Evolutionary conservation across 2,888 invertebrate species (phyloP), one percentile per base, ranked within the genome.

Genomic region (Augochlorella aurata): DNA sequence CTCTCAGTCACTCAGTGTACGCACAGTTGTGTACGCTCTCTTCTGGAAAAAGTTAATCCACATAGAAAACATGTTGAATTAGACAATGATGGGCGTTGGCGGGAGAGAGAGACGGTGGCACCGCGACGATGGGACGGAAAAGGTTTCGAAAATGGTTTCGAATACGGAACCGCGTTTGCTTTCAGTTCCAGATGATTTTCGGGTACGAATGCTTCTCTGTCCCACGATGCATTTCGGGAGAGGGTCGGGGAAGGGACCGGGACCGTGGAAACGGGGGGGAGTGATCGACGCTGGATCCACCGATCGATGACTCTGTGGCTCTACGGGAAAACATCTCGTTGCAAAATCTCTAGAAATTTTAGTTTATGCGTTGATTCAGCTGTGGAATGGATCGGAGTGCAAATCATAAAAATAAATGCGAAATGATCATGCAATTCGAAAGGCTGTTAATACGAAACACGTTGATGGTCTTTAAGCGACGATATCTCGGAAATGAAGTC

Each of bases 1-100:
- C 90, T 90, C 90, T 89, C 90, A 91, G 89, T 89, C 92, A 91
- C 14, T 58, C 92, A 91, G 91, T 92, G 90, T 90, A 91, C 89
- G 90, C 89, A 90, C 81, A 89, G 89, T 88, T 88, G 90, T 88
- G 85, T 81, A 86, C 83, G 85, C 79, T 87, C 90, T 89, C 89
- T 92, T 93, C 92, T 92, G 92, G 90, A 93, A 93, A 93, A 92
- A 93, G 92, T 93, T 93, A 93, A 93, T 93, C 93, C 93, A 93
- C 93, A 93, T 92, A 93, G 92, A 93, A 92, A 89, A 90, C 88
- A 91, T 89, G 84, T 89, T 86, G 84, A 87, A 85, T 89, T 87
- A 88, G 87, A 87, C 87, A 88, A 85, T 87, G 87, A 38, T 38
- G 38, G 38, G 73, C 85, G 86, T 83, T 68, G 68, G 38, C 38